Percentiles rank a stretch among this genome's conserved stretches.
Conservation (phyloP, 1,140 invertebrate species). For the Drosophila chauvacae region DNA sequence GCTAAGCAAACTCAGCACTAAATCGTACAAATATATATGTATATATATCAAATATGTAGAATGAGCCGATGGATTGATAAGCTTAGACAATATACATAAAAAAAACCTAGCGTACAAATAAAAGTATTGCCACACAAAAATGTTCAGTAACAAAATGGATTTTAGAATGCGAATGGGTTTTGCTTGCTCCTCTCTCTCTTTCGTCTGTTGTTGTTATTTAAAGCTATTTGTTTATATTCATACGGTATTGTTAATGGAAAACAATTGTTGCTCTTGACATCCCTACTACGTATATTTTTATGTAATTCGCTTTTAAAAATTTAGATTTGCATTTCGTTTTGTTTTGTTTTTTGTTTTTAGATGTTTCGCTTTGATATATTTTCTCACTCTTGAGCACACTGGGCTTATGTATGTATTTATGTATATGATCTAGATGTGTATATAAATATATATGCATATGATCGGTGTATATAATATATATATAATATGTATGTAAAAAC, state of each 20-base stretch:
- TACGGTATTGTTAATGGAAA: constrained; percentile 73
- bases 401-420: constrained; percentile 45
- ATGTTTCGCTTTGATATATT: constrained; percentile 52
- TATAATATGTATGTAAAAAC: constrained; percentile 58
- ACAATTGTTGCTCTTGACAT: constrained; percentile 58
- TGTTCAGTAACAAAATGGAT: constrained; percentile 35
- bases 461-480: constrained; percentile 41
- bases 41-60: constrained; percentile 30
- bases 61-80: constrained; percentile 44
- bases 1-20: constrained; percentile 53
- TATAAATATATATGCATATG: constrained; percentile 50
- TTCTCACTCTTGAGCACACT: constrained; percentile 81
- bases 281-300: constrained; percentile 44
- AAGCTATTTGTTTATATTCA: constrained; percentile 81
- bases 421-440: constrained; percentile 53
- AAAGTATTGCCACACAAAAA: constrained; percentile 37
- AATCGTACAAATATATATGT: constrained; percentile 44
- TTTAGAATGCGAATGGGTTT: constrained; percentile 26
- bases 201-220: constrained; percentile 49
- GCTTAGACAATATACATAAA: constrained; percentile 42
- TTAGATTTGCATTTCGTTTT: constrained; percentile 40
- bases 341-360: constrained; percentile 19
- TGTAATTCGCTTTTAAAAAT: constrained; percentile 52
- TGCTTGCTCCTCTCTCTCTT: constrained; percentile 1
- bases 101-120: constrained; percentile 47